Evolutionary conservation across 1,140 invertebrate species (phyloP).

Genomic region (Neodiprion virginianus): DNA sequence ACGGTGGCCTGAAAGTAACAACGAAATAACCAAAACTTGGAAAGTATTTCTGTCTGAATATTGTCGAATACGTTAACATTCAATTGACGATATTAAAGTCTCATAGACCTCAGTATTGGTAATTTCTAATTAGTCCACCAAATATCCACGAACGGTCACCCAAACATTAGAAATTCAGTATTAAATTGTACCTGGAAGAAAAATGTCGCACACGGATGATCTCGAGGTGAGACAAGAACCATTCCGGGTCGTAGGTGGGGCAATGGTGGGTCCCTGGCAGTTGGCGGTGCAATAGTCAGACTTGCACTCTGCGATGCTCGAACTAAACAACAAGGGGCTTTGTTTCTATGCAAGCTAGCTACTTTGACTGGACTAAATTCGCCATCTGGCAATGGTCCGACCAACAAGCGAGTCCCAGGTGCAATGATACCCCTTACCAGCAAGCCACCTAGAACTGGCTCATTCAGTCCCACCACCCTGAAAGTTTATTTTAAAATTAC

Average conservation of each 20-base stretch:
- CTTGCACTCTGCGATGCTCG: constrained; percentile 91
- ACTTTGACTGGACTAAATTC: constrained; percentile 81
- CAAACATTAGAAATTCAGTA: not conserved
- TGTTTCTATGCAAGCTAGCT: constrained; percentile 88
- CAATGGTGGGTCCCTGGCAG: constrained; percentile 62
- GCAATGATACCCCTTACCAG: constrained; percentile 84
- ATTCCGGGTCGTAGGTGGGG: constrained; percentile 81
- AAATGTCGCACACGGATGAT: constrained; percentile 71
- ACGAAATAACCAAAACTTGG: constrained; percentile 39
- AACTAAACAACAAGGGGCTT: constrained; percentile 86
- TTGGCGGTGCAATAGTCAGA: constrained; percentile 72
- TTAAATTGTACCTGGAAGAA: constrained; percentile 73
- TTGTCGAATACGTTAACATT: too few relatives aligned
- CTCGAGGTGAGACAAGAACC: constrained; percentile 69
- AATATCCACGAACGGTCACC: too few relatives aligned
- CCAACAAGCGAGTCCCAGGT: constrained; percentile 80
- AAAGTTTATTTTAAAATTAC: constrained; percentile 13
- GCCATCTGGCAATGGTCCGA: constrained; percentile 87
- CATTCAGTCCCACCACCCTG: constrained; percentile 71
- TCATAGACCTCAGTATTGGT: too few relatives aligned
- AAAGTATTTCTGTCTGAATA: constrained; percentile 4
- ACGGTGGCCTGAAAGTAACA: constrained; percentile 75
- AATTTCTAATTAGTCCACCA: too few relatives aligned
- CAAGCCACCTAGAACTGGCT: constrained; percentile 89
- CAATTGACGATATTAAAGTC: too few relatives aligned